Percentiles rank a stretch among this genome's conserved stretches.
Conservation (phyloP, 2,797 vertebrate species). For the Gastrophryne carolinensis region DNA sequence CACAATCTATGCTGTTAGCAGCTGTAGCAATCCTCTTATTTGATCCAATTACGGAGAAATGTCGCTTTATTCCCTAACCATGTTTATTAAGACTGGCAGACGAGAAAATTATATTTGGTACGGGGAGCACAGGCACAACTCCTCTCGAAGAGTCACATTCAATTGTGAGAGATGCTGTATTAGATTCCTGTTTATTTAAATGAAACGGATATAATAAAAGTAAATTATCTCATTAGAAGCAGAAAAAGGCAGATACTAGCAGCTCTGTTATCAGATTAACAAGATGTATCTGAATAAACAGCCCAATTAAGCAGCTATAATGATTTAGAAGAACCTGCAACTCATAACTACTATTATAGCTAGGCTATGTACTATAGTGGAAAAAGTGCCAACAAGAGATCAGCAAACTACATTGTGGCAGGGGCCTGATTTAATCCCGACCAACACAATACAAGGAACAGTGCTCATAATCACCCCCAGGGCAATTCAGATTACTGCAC, state of each 20-base stretch:
- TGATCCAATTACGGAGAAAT: constrained; percentile 50
- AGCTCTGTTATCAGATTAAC: constrained; percentile 59
- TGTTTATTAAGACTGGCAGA: constrained; percentile 35
- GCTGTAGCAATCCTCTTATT: constrained; percentile 46
- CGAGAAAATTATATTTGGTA: constrained; percentile 13
- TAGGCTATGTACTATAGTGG: too few species aligned
- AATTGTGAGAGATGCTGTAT: constrained; percentile 35
- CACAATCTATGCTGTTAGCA: constrained; percentile 38
- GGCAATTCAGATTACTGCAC: too few species aligned
- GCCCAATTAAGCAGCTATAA: constrained; percentile 37
- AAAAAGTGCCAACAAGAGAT: too few species aligned
- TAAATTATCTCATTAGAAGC: constrained; percentile 59
- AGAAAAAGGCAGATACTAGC: constrained; percentile 56
- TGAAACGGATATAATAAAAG: constrained; percentile 55
- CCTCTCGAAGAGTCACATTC: constrained; percentile 34
- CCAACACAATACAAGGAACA: too few species aligned
- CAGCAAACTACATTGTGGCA: too few species aligned
- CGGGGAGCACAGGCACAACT: constrained; percentile 34
- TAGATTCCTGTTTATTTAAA: constrained; percentile 50
- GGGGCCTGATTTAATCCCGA: too few species aligned
- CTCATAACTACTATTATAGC: neutral
- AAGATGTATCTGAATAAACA: constrained; percentile 39
- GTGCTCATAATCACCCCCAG: too few species aligned
- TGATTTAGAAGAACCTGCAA: constrained; percentile 20
- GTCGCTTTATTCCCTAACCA: constrained; percentile 54